Evolutionary conservation across 2,113 vertebrate species (phyloP), one percentile per base, ranked within the genome.

Genomic region (Eurypyga helias): DNA sequence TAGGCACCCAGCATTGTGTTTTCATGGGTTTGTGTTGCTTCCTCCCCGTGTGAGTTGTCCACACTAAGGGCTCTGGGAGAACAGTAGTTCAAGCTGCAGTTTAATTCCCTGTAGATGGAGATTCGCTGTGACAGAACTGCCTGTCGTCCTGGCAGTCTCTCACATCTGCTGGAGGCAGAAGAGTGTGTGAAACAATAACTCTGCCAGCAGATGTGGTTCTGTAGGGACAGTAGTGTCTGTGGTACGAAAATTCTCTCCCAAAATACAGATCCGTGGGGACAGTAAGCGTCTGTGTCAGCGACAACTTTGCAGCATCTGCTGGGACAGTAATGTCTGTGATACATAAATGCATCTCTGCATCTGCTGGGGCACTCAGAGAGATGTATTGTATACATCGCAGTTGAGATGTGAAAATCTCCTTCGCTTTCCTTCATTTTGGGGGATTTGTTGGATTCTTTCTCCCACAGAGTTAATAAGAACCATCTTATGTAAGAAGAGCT

Each of bases 241-340:
- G 95, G 96, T 92, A 89, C 91, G 82, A 94, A 89, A 80, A 84
- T 43, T 72, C 86, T 72, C 75, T 93, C 88, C 92, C 20, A 72
- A 94, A 87, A 83, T 60, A 41, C 83, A 29, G 86, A 95, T 87
- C 93, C 34, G 54, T 70, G 92, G 71, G 90, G 93, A 98, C 98
- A 98, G 98, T 95, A 17, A 95, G 97, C 4, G 45, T 96, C 97
- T 98, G 96, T 98, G 97, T 98, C 91, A 52, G 90, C 24, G 60
- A 88, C 64, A 83, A 92, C 91, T 93, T 69, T 79, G 62, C 70
- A 58, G 95, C 90, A 90, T 97, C 93, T 97, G 96, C 43, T 90
- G 93, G 93, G 93, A 98, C 97, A 97, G 97, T 96, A 62, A 94
- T 55, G 70, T 95, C 96, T 92, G 58, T 97, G 97, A 95, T 85